Percentiles rank a stretch among this genome's conserved stretches.
phyloP scores from a whole-genome alignment of 2,113 vertebrate genomes.

The Urocynchramus pylzowi region DNA sequence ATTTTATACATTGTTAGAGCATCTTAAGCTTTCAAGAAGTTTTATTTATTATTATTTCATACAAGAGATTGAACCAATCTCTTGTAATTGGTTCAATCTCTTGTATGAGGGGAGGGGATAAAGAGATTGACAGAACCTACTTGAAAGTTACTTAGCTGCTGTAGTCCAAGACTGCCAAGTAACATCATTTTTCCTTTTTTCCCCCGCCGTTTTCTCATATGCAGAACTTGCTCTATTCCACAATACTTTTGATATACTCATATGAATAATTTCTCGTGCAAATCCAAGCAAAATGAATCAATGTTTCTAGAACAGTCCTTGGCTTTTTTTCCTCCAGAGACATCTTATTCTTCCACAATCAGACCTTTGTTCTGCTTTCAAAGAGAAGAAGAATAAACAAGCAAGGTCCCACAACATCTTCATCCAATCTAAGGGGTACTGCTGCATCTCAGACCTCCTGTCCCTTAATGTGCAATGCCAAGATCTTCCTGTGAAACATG shows the following conservation, averaged over 20 bases:
- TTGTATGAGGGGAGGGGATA: no score
- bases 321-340: neutral
- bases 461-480: neutral
- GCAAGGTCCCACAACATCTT: neutral
- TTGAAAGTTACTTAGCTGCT: neutral
- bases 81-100: no score
- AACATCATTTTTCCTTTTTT: neutral
- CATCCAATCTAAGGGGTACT: neutral
- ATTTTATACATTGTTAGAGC: rapidly evolving
- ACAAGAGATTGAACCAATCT: neutral
- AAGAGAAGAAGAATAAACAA: neutral
- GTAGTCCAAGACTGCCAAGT: neutral
- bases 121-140: neutral
- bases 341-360: neutral
- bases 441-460: neutral
- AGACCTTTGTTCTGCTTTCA: neutral
- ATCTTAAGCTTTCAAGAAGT: neutral
- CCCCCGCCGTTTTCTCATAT: neutral
- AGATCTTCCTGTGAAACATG: neutral
- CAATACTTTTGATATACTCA: neutral
- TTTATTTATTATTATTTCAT: neutral
- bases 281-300: neutral
- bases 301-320: neutral
- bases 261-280: neutral
- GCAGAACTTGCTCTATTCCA: neutral